A percentile compares a stretch with the other conserved stretches of the same genome.
These are phyloP conservation scores for Macaca mulatta DNA, from an alignment of 2,113 vertebrate genomes.

Conservation along the genomic window DNA sequence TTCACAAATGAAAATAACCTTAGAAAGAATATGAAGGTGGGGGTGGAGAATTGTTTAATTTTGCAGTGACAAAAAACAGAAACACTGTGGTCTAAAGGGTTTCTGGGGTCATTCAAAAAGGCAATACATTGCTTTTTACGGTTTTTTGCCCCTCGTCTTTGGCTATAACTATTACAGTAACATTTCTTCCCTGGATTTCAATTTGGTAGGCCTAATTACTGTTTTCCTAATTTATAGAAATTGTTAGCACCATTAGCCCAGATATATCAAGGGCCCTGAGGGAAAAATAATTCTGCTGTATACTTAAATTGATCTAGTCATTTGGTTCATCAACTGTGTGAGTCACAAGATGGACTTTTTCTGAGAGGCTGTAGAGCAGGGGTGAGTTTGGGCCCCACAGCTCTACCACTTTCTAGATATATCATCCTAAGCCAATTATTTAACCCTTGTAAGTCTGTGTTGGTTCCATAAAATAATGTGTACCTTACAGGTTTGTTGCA, in stretches of 20 bases:
- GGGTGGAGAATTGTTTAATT: neutral
- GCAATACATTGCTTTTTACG: neutral
- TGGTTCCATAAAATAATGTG: neutral
- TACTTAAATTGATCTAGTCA: constrained; percentile 48
- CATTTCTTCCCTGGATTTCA: constrained; percentile 49
- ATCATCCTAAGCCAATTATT: neutral
- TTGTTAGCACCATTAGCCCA: constrained; percentile 38
- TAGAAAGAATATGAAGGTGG: neutral
- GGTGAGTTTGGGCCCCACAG: neutral
- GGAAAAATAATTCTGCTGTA: constrained; percentile 49
- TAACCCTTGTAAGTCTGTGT: neutral
- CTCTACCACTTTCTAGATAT: neutral
- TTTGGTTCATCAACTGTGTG: constrained; percentile 57
- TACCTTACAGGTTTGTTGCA: neutral
- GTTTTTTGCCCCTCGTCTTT: neutral
- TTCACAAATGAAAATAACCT: constrained; percentile 42
- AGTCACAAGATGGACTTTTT: constrained; percentile 52
- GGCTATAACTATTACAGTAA: constrained; percentile 14
- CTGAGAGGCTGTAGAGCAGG: neutral
- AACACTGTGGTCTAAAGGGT: neutral
- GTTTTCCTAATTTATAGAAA: constrained; percentile 71
- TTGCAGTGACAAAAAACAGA: neutral
- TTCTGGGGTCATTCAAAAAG: constrained; percentile 3
- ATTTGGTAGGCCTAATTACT: constrained; percentile 49
- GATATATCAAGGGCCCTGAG: constrained; percentile 18